phyloP scores from a whole-genome alignment of 2,888 invertebrate genomes.

The Beris morrisii region DNA sequence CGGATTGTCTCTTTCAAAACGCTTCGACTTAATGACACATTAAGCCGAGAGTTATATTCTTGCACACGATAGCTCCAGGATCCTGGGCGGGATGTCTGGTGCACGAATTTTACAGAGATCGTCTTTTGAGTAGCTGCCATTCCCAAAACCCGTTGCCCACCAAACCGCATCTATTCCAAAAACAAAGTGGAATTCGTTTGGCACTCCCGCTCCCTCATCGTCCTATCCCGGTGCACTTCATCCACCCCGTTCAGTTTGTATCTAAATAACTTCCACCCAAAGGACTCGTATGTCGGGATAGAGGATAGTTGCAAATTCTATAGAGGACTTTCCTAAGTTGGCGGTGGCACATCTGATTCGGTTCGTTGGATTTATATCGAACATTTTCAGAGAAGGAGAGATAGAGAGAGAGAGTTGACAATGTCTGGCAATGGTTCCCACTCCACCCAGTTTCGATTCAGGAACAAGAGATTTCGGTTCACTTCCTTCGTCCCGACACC shows the following conservation, averaged over 20 bases:
- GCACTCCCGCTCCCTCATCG: no score
- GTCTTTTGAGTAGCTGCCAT: conserved; percentile 10
- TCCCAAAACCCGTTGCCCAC: neutral
- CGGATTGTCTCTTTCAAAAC: conserved; percentile 21
- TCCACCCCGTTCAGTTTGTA: neutral
- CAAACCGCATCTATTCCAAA: neutral
- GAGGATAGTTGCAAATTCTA: no score
- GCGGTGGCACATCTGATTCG: conserved; percentile 1
- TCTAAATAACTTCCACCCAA: neutral
- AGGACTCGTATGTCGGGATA: no score
- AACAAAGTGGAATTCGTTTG: neutral
- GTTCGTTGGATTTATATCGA: conserved; percentile 12
- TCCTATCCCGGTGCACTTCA: neutral
- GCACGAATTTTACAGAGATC: conserved; percentile 15
- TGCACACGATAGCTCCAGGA: neutral
- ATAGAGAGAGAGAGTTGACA: neutral
- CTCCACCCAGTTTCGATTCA: no score
- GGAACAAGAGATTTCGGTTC: no score
- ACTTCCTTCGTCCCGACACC: no score
- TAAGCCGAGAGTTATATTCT: conserved; percentile 23
- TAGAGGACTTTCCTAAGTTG: neutral
- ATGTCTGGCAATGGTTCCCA: neutral
- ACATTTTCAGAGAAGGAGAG: neutral
- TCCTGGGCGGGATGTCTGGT: conserved; percentile 4
- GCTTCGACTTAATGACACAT: conserved; percentile 30